Base-by-base conservation (phyloP, 2,113 vertebrate genomes). In the Osmerus eperlanus region DNA sequence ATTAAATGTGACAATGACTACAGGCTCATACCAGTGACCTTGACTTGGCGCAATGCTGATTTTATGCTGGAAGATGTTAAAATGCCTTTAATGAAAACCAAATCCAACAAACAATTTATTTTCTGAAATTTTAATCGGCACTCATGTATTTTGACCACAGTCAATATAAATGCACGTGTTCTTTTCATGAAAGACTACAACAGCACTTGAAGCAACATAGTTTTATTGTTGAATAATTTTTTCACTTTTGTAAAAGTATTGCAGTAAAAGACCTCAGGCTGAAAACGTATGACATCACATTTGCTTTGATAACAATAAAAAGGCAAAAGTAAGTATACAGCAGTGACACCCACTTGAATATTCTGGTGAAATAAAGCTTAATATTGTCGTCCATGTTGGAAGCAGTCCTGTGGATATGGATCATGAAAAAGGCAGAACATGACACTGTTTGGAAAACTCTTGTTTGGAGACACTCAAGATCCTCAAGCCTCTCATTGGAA, bases 141-240 rank as follows among this genome's bases (percentile, higher is more conserved):
- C 87, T 89, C 95, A 11, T 91, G 80, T 94, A 94, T 93, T 95
- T 94, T 93, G 90, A 95, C 94, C 93, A 94, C 90, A 94, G 93
- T 93, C 94, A 93, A 93, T 94, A 90, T 94, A 96, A 93, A 96
- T 96, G 94, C 94, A 94, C 94, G 92, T 95, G 95, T 94, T 93
- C 91, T 94, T 93, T 92, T 47, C 41, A 47, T 47, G 41, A 47
- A 47, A 47, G 91, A 95, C 93, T 95, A 96, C 93, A 94, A 95
- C 92, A 94, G 95, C 93, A 95, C 93, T 95, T 94, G 90, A 93
- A 95, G 94, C 94, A 94, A 94, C 91, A 91, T 92, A 91, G 93
- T 93, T 90, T 90, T 51, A 84, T 81, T 86, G 41, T 47, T 47
- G 41, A 47, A 11, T 47, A 47, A 86, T 85, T 81, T 86, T 70